phyloP scores from a whole-genome alignment of 2,113 vertebrate genomes.

The Xyrauchen texanus region DNA sequence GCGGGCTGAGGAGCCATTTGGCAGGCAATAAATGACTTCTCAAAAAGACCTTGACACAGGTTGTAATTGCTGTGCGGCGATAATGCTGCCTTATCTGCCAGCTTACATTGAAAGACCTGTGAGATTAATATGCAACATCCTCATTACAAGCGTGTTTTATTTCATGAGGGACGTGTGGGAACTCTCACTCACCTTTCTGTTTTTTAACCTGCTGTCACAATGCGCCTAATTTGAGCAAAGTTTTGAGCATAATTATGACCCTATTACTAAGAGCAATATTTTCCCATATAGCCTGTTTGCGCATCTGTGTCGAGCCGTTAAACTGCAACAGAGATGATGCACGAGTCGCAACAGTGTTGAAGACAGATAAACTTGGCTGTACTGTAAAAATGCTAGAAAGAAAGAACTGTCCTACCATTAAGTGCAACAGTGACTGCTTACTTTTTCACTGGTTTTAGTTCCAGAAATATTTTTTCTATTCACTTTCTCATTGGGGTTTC shows the following conservation, averaged over 20 bases:
- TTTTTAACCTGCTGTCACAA: constrained; percentile 31
- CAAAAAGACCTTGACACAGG: constrained; percentile 38
- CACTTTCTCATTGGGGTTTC: too few relatives aligned
- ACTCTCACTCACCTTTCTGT: background rate
- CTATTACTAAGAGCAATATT: constrained; percentile 42
- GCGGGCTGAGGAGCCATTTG: constrained; percentile 14
- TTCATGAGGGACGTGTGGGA: background rate
- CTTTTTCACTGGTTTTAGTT: too few relatives aligned
- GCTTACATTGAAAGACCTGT: constrained; percentile 26
- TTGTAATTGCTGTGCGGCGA: constrained; percentile 11
- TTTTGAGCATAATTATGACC: too few relatives aligned
- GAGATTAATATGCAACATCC: constrained; percentile 36
- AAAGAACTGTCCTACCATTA: background rate
- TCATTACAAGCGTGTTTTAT: constrained; percentile 25
- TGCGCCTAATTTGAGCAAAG: constrained; percentile 38
- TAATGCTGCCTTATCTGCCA: constrained; percentile 19
- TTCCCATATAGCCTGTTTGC: constrained; percentile 35
- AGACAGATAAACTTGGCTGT: constrained; percentile 23
- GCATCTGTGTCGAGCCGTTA: constrained; percentile 45
- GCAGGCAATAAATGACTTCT: constrained; percentile 29
- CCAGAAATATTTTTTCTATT: too few relatives aligned
- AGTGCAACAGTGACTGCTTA: background rate
- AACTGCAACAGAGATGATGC: constrained; percentile 37
- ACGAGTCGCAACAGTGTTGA: constrained; percentile 22
- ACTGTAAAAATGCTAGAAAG: background rate